phyloP scores from a whole-genome alignment of 2,113 vertebrate species.

The Phalacrocorax aristotelis region DNA sequence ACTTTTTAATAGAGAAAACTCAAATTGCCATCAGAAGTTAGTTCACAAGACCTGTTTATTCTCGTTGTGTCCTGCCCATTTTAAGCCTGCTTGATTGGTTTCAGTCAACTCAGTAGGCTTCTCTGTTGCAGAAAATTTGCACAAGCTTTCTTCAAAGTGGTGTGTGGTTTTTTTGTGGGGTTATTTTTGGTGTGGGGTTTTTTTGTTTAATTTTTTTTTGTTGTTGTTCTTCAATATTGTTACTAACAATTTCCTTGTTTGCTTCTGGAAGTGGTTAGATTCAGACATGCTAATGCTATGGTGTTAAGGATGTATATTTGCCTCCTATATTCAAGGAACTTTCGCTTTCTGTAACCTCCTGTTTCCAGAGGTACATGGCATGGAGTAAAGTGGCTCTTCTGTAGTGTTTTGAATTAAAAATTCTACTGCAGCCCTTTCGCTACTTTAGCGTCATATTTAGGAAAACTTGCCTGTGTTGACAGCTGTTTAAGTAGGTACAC shows the following conservation, averaged over 20 bases:
- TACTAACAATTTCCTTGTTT: not conserved
- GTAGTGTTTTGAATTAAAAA: not conserved
- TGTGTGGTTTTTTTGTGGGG: no score
- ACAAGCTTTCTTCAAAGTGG: not conserved
- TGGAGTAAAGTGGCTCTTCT: not conserved
- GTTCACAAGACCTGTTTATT: not conserved
- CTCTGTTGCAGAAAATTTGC: not conserved
- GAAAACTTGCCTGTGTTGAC: not conserved
- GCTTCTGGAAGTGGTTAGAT: not conserved
- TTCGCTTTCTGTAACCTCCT: not conserved
- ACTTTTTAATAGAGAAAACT: not conserved
- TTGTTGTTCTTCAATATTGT: not conserved
- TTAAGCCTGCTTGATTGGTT: not conserved
- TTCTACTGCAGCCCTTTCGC: not conserved
- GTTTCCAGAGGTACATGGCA: not conserved
- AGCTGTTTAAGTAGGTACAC: not conserved
- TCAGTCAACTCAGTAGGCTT: not conserved
- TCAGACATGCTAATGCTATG: not conserved
- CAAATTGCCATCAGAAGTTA: not conserved
- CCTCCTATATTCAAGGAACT: not conserved
- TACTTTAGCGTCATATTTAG: not conserved
- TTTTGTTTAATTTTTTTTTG: not conserved
- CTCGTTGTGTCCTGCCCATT: not conserved
- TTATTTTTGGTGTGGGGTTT: no score
- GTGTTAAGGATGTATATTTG: not conserved